Base-by-base conservation (phyloP, 2,888 invertebrate genomes). In the Volucella inanis region DNA sequence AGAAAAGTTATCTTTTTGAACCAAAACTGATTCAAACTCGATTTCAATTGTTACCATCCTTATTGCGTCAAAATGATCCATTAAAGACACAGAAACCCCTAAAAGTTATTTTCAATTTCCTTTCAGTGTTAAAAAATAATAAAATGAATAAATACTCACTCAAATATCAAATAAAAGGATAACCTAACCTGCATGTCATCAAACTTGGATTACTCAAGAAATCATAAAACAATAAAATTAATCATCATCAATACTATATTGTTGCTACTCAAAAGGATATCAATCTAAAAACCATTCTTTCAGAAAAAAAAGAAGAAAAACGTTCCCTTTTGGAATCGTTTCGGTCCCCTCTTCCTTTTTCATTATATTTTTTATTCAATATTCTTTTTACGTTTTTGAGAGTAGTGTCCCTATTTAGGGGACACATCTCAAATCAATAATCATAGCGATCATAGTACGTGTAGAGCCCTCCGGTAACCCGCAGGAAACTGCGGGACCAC, bases 401-500 rank as follows among this genome's bases (percentile, higher is more conserved):
- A 84, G 76, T 70, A 82, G 87, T 87, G 87, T 87, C 87, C 87
- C 87, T 87, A 67, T 70, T 79, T 81, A 61, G 87, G 87, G 72
- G 84, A 71, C 86, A 84, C 77, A 85, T 87, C 78, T 82, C 84
- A 83, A 85, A 87, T 85, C 78, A 59, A 88, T 67, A 87, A 88
- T 81, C 87, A 88, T 89, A 88, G 89, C 89, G 87, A 89, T 89
- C 88, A 89, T 89, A 89, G 89, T 89, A 88, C 89, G 89, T 86
- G 89, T 89, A 83, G 89, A 89, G 87, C 88, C 89, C 88, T 89
- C 89, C 87, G 89, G 88, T 87, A 88, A 87, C 89, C 89, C 89
- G 88, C 89, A 89, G 88, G 88, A 89, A 87, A 88, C 89, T 89
- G 89, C 88, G 89, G 89, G 87, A 83, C 87, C 87, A 87, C 84